Conservation (phyloP, 2,797 vertebrate species). For the Myotis vivesi region DNA sequence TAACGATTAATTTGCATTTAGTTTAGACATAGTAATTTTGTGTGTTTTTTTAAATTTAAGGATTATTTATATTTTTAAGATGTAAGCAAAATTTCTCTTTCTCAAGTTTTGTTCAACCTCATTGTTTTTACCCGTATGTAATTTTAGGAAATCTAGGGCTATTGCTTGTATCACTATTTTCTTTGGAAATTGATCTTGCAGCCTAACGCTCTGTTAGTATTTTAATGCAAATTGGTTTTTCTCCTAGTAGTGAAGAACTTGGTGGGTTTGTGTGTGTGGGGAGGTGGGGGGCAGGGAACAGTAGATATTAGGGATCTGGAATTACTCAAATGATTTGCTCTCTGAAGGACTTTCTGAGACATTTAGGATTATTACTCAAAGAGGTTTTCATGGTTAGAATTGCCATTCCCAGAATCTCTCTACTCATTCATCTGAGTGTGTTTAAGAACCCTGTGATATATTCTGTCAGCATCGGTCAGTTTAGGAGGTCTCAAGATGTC, state of each 20-base stretch:
- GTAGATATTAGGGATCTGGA: neutral
- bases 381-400: neutral
- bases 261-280: neutral
- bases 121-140: neutral
- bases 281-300: neutral
- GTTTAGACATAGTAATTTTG: neutral
- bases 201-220: neutral
- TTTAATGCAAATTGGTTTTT: conserved; percentile 38
- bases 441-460: neutral
- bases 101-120: neutral
- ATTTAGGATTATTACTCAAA: neutral
- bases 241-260: neutral
- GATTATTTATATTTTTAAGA: conserved; percentile 25
- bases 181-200: neutral
- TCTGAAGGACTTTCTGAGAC: neutral
- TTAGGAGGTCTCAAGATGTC: neutral
- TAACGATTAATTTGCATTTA: neutral
- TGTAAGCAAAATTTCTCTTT: neutral
- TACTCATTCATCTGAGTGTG: neutral
- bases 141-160: neutral
- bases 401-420: neutral
- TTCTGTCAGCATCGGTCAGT: neutral
- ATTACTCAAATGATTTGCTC: neutral
- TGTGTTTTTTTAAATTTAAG: neutral
- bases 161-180: neutral